Percentiles rank a stretch among this genome's conserved stretches.
Conservation (phyloP, 64 coral and sea anemone species). For the Catalaphyllia jardinei region DNA sequence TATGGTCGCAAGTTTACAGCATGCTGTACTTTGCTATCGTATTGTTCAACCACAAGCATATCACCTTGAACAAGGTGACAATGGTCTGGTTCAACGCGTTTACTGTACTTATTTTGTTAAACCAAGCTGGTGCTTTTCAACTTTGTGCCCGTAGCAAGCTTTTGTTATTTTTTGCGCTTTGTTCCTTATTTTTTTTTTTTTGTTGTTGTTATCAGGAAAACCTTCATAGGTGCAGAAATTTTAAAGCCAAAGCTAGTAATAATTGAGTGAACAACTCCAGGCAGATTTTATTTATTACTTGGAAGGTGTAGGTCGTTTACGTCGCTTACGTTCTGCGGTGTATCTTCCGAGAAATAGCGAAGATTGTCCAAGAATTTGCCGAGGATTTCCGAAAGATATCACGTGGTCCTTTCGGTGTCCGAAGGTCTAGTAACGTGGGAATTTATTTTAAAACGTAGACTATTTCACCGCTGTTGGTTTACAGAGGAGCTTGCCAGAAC, state of each 20-base stretch:
- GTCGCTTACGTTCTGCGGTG: not conserved
- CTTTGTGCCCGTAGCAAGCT: not conserved
- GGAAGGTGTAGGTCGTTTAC: not conserved
- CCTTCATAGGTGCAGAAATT: not conserved
- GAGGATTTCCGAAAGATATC: not conserved
- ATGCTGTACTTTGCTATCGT: too few relatives aligned
- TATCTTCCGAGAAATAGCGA: not conserved
- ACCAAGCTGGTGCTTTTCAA: not conserved
- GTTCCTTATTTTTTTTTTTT: not conserved
- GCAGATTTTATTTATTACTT: slow-evolving; percentile 36
- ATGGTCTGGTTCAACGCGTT: not conserved
- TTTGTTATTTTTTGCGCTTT: not conserved
- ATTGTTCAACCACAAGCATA: too few relatives aligned
- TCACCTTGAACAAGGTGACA: not conserved
- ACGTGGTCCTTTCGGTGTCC: not conserved
- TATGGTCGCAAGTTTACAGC: not conserved
- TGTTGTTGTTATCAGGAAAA: not conserved
- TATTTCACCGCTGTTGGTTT: not conserved
- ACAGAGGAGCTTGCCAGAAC: not conserved
- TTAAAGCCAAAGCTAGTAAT: not conserved
- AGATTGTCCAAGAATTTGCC: slow-evolving; percentile 7
- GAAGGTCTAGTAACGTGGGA: not conserved
- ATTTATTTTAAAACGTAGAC: not conserved
- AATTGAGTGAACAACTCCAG: not conserved
- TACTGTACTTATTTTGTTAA: too few relatives aligned